These are phyloP conservation scores for Schlechtendalia chinensis DNA, from an alignment of 1,140 invertebrate species.

Conservation along the genomic window DNA sequence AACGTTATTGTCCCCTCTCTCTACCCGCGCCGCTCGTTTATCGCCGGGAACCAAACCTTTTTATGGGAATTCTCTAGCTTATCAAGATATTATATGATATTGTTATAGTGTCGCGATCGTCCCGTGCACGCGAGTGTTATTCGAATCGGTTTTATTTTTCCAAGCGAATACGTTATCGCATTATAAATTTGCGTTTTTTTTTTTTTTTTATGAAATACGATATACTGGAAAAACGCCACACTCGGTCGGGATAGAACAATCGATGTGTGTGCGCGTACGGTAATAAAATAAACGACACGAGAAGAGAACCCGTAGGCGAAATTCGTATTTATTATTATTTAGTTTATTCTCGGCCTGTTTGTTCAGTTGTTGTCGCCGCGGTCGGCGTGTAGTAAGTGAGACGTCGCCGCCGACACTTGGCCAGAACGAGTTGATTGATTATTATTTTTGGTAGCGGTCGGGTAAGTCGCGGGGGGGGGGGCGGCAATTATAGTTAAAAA, in stretches of 20 bases:
- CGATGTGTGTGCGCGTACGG: background rate
- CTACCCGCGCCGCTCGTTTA: too few relatives aligned
- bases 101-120: too few relatives aligned
- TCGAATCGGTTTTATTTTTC: too few relatives aligned
- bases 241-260: background rate
- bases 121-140: too few relatives aligned
- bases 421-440: slow-evolving; percentile 9
- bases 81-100: too few relatives aligned
- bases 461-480: too few relatives aligned
- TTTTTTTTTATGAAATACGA: too few relatives aligned
- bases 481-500: slow-evolving; percentile 5
- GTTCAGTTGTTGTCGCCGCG: background rate
- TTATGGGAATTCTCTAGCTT: too few relatives aligned
- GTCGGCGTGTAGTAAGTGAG: slow-evolving; percentile 3
- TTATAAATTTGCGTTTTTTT: too few relatives aligned
- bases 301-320: background rate
- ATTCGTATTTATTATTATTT: background rate
- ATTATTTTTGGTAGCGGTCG: slow-evolving; percentile 14
- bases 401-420: background rate
- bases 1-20: too few relatives aligned
- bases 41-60: too few relatives aligned
- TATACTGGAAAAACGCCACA: background rate
- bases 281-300: slow-evolving; percentile 2
- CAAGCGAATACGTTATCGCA: too few relatives aligned
- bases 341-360: slow-evolving; percentile 6